These are phyloP conservation scores for Microtus oregoni DNA, from an alignment of 2,113 vertebrate genomes.

Conservation along the genomic window DNA sequence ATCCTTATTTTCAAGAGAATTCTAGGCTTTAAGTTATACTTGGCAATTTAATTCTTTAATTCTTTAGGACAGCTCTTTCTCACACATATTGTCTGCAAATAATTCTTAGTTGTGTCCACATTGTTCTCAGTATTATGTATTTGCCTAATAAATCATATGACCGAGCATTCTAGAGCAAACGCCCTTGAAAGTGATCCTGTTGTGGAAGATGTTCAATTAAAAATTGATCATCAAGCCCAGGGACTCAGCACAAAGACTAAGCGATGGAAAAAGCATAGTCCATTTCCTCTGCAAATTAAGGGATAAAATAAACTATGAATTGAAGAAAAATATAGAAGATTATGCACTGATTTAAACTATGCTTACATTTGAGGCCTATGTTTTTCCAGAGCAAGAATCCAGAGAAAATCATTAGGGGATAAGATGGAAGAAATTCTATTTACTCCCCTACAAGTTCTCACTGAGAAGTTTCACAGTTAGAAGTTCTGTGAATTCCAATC, in stretches of 20 bases:
- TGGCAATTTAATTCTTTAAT: not conserved
- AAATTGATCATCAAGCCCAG: not conserved
- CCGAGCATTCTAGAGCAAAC: not conserved
- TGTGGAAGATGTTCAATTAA: not conserved
- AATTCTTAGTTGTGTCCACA: not conserved
- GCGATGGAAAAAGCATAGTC: not conserved
- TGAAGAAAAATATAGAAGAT: not conserved
- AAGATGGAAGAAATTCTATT: not conserved
- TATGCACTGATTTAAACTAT: not conserved
- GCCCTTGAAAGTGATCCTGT: not conserved
- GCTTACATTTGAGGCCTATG: not conserved
- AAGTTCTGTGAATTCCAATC: not conserved
- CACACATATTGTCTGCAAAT: not conserved
- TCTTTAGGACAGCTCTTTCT: not conserved
- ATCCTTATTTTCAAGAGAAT: conserved; percentile 8
- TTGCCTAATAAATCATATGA: not conserved
- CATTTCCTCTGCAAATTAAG: not conserved
- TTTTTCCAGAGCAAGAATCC: not conserved
- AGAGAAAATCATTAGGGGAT: not conserved
- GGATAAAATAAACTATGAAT: not conserved
- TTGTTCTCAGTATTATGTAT: not conserved
- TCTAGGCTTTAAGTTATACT: not conserved
- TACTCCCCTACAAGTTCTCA: not conserved
- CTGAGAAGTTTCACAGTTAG: conserved; percentile 4
- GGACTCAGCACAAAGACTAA: not conserved